Conservation (phyloP, 1,140 invertebrate genomes). For the Sycophaga agraensis region DNA sequence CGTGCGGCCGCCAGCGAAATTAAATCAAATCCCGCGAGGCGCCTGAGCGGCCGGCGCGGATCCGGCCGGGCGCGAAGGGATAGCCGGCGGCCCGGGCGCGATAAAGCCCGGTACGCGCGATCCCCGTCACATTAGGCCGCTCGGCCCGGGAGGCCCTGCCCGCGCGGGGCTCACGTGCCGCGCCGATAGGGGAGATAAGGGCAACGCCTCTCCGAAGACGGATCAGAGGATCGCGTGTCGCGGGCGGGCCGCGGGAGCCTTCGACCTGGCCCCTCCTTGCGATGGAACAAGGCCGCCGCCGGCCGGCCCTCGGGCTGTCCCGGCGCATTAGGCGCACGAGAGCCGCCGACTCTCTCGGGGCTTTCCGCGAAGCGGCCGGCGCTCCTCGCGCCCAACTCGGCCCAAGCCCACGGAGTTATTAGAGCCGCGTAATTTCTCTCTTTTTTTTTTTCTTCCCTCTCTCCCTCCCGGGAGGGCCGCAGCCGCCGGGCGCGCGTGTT, state of each 20-base stretch:
- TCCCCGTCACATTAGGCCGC: constrained; percentile 23
- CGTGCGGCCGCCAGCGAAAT: too few species aligned
- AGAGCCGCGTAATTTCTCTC: too few species aligned
- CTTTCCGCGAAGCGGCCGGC: too few species aligned
- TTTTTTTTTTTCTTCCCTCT: too few species aligned
- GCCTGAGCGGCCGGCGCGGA: not conserved
- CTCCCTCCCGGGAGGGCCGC: too few species aligned
- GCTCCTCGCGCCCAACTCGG: too few species aligned
- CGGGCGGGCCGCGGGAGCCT: constrained; percentile 4
- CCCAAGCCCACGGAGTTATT: too few species aligned
- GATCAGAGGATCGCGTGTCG: constrained; percentile 52
- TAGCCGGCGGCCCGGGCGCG: not conserved
- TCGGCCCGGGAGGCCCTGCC: too few species aligned
- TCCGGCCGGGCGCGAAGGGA: not conserved
- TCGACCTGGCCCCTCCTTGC: constrained; percentile 8
- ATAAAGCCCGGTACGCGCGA: constrained; percentile 27
- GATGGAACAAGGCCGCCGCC: not conserved
- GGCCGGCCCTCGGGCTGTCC: not conserved
- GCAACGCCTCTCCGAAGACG: constrained; percentile 51
- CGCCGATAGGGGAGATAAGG: constrained; percentile 43
- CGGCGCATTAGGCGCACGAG: constrained; percentile 18
- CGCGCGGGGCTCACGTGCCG: constrained; percentile 22
- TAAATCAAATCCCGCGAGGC: constrained; percentile 20
- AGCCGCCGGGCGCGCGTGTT: too few species aligned
- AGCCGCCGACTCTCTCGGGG: too few species aligned